These are phyloP conservation scores for Hylaeus anthracinus DNA, from an alignment of 1,140 invertebrate species.

Conservation along the genomic window DNA sequence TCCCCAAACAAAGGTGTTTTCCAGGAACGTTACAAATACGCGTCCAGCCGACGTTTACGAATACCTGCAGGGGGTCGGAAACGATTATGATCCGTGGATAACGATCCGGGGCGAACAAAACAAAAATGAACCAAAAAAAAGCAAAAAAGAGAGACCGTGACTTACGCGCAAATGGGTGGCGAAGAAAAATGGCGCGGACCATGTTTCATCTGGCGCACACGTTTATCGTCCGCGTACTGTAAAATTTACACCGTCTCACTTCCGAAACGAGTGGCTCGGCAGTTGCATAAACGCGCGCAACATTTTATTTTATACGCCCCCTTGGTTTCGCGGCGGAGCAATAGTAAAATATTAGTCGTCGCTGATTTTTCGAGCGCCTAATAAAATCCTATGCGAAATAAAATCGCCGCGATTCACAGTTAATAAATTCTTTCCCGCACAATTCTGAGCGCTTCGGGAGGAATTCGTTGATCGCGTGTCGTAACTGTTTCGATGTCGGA, in stretches of 20 bases:
- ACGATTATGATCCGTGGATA: constrained; percentile 60
- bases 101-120: constrained; percentile 50
- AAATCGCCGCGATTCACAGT: constrained; percentile 70
- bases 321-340: constrained; percentile 38
- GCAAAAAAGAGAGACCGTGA: constrained; percentile 35
- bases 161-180: constrained; percentile 66
- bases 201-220: constrained; percentile 68
- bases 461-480: constrained; percentile 63
- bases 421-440: constrained; percentile 72
- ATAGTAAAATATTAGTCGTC: constrained; percentile 73
- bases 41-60: constrained; percentile 29
- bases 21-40: constrained; percentile 2
- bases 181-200: constrained; percentile 64
- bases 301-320: constrained; percentile 64
- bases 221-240: constrained; percentile 66
- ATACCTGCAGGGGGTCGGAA: constrained; percentile 32
- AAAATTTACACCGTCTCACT: constrained; percentile 73
- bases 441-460: constrained; percentile 55
- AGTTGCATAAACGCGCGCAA: constrained; percentile 68
- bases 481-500: constrained; percentile 41
- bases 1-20: not conserved
- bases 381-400: constrained; percentile 71
- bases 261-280: constrained; percentile 65
- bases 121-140: not conserved
- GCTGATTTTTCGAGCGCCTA: constrained; percentile 68